These are phyloP conservation scores for Tricholauxania praeusta DNA, from an alignment of 2,888 invertebrate genomes.

Conservation along the genomic window DNA sequence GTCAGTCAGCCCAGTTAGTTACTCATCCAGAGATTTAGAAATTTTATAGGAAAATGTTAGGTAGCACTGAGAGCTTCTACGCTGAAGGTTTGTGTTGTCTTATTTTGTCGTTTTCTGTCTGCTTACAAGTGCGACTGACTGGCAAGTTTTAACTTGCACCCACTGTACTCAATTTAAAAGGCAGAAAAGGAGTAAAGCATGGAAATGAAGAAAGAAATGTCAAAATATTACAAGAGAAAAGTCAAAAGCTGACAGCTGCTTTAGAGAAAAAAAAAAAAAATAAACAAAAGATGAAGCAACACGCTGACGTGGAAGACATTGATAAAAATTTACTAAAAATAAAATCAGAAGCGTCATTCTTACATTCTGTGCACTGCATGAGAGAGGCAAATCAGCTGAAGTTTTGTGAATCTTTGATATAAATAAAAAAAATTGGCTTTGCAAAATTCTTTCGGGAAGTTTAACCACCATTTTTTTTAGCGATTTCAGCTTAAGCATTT, in stretches of 20 bases:
- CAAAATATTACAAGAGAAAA: neutral
- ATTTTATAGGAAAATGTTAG: too few species aligned
- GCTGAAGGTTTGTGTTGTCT: neutral
- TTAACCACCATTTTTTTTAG: too few species aligned
- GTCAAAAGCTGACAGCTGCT: slow-evolving; percentile 33
- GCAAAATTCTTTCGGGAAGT: too few species aligned
- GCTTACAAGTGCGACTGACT: neutral
- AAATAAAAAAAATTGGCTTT: too few species aligned
- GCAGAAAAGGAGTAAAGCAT: neutral
- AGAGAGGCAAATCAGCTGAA: too few species aligned
- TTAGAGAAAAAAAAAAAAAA: slow-evolving; percentile 5
- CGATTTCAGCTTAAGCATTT: fast-evolving
- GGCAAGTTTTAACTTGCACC: neutral
- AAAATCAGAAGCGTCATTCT: too few species aligned
- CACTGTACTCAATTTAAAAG: neutral
- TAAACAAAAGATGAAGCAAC: neutral
- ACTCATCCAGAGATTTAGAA: neutral
- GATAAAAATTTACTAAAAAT: too few species aligned
- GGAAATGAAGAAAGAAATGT: neutral
- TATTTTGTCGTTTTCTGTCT: slow-evolving; percentile 14
- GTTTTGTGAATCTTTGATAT: too few species aligned
- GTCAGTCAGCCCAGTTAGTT: slow-evolving; percentile 5
- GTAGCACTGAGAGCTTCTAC: slow-evolving; percentile 1
- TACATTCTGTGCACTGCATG: too few species aligned
- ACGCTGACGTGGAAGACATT: too few species aligned